Conservation (phyloP, 2,113 vertebrate genomes). For the Triplophysa dalaica region DNA sequence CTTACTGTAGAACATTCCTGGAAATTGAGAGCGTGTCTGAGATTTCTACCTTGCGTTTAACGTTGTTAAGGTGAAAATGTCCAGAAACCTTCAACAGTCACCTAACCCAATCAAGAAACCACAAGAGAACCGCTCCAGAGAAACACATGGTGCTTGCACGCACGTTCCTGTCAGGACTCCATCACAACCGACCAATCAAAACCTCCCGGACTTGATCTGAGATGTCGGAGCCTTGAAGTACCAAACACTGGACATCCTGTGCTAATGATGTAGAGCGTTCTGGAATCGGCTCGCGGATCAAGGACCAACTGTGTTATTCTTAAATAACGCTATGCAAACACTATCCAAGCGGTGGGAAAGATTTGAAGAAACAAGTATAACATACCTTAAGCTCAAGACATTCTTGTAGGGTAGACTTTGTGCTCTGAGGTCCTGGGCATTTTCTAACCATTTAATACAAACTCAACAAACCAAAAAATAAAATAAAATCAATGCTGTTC, state of each 20-base stretch:
- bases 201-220: background rate
- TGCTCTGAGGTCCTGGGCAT: constrained; percentile 70
- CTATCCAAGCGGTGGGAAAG: background rate
- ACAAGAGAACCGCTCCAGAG: constrained; percentile 52
- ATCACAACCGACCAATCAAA: constrained; percentile 11
- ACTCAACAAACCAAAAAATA: constrained; percentile 21
- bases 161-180: constrained; percentile 11
- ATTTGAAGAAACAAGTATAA: background rate
- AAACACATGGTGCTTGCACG: constrained; percentile 35
- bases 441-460: constrained; percentile 67
- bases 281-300: constrained; percentile 3
- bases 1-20: constrained; percentile 64
- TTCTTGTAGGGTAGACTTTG: constrained; percentile 56
- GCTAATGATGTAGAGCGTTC: background rate
- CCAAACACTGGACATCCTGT: background rate
- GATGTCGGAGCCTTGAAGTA: constrained; percentile 8
- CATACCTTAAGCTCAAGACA: constrained; percentile 34
- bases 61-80: constrained; percentile 59
- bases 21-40: constrained; percentile 66
- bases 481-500: constrained; percentile 6
- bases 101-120: constrained; percentile 55
- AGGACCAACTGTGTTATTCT: background rate
- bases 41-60: constrained; percentile 55
- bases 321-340: background rate
- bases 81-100: constrained; percentile 57